Conservation (phyloP, 2,888 invertebrate genomes). For the Ptychoptera albimana region DNA sequence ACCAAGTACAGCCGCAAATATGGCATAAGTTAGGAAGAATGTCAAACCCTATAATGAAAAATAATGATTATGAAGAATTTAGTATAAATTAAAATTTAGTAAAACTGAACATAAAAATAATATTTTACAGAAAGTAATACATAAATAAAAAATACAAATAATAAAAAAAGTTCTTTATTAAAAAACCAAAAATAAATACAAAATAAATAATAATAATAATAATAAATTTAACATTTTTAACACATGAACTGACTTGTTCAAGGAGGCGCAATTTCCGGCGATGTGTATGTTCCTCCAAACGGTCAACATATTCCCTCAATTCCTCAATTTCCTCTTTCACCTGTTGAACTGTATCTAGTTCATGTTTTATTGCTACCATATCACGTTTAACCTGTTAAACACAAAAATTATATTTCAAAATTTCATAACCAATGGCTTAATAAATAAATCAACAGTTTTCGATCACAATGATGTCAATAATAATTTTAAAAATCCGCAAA, state of each 20-base stretch:
- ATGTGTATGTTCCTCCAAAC: conserved; percentile 82
- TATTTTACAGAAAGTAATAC: conserved; percentile 3
- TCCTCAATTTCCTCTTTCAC: conserved; percentile 92
- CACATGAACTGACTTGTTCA: conserved; percentile 59
- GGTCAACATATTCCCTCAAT: conserved; percentile 79
- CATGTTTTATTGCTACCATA: conserved; percentile 90
- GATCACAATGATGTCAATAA: too few relatives aligned
- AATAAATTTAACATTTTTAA: background rate
- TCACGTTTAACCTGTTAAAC: conserved; percentile 63
- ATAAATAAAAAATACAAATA: conserved; percentile 7
- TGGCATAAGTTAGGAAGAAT: conserved; percentile 86
- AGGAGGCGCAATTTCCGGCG: conserved; percentile 76
- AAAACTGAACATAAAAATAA: conserved; percentile 1
- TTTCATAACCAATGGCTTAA: background rate
- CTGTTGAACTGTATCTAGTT: conserved; percentile 85
- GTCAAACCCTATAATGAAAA: conserved; percentile 65
- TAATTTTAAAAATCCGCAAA: too few relatives aligned
- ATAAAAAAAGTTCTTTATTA: conserved; percentile 4
- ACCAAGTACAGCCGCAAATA: conserved; percentile 84
- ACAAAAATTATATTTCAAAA: background rate
- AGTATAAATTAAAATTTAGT: background rate
- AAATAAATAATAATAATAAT: background rate
- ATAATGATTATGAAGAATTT: background rate
- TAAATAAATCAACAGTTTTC: background rate
- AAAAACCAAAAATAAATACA: conserved; percentile 2